Evolutionary conservation across 2,888 invertebrate species (phyloP).

Genomic region (Dicroscelio sp.): DNA sequence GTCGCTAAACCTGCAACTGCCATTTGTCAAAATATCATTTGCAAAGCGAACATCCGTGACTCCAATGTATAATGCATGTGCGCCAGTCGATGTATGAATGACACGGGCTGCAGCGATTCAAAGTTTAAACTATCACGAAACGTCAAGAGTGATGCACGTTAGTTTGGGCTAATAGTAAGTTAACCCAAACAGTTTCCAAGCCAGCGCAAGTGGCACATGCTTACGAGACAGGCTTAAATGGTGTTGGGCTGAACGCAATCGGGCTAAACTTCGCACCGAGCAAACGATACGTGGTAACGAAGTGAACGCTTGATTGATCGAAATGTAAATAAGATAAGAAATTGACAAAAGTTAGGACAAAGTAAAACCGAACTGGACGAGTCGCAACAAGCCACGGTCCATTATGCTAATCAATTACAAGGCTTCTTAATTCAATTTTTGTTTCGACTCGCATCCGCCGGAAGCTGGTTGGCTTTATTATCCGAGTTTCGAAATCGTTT

Average conservation of each 20-base stretch:
- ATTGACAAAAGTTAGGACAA: constrained; percentile 27
- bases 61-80: constrained; percentile 63
- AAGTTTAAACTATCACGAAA: constrained; percentile 66
- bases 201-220: constrained; percentile 55
- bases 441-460: not conserved
- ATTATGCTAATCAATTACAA: constrained; percentile 54
- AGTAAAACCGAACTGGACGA: not conserved
- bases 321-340: constrained; percentile 55
- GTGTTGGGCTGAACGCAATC: constrained; percentile 51
- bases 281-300: constrained; percentile 63
- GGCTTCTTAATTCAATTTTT: constrained; percentile 54
- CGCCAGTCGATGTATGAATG: constrained; percentile 53
- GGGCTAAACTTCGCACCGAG: constrained; percentile 45
- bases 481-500: constrained; percentile 35
- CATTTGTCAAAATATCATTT: constrained; percentile 74
- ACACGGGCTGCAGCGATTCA: constrained; percentile 47
- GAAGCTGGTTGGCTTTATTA: constrained; percentile 23
- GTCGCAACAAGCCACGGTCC: constrained; percentile 49
- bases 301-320: constrained; percentile 58
- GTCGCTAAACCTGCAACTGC: constrained; percentile 63
- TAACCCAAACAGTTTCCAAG: constrained; percentile 68
- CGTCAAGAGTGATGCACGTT: constrained; percentile 52
- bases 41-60: constrained; percentile 62
- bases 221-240: constrained; percentile 63
- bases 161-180: constrained; percentile 68